These are phyloP conservation scores for Emydura subglobosa DNA, from an alignment of 2,113 vertebrate genomes.

Conservation along the genomic window DNA sequence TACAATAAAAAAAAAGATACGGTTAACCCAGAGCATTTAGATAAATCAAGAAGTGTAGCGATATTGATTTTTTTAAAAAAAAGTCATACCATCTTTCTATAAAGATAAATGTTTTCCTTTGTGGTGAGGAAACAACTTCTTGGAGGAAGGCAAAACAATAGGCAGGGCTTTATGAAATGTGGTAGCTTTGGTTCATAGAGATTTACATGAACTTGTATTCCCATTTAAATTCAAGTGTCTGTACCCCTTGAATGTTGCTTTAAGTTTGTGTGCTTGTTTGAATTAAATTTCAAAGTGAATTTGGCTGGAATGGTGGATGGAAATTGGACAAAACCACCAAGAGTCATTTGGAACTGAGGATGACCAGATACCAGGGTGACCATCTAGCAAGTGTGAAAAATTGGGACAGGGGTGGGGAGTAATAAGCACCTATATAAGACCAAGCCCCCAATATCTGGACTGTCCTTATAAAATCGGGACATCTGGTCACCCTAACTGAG, in stretches of 20 bases:
- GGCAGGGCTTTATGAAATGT: background rate
- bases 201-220: background rate
- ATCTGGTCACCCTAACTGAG: no score
- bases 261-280: no score
- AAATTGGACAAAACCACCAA: background rate
- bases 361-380: no score
- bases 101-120: background rate
- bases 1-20: background rate
- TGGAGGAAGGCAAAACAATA: background rate
- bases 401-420: no score
- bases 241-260: background rate
- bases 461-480: no score
- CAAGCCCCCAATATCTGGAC: no score
- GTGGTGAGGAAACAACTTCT: background rate
- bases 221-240: background rate
- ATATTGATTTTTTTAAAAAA: background rate
- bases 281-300: background rate
- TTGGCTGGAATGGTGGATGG: background rate
- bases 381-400: no score
- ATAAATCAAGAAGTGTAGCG: background rate
- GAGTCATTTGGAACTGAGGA: background rate
- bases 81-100: background rate
- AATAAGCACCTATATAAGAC: no score
- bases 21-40: background rate
- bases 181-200: background rate